Conservation (phyloP, 2,888 invertebrate genomes). For the Catocala fraxini region DNA sequence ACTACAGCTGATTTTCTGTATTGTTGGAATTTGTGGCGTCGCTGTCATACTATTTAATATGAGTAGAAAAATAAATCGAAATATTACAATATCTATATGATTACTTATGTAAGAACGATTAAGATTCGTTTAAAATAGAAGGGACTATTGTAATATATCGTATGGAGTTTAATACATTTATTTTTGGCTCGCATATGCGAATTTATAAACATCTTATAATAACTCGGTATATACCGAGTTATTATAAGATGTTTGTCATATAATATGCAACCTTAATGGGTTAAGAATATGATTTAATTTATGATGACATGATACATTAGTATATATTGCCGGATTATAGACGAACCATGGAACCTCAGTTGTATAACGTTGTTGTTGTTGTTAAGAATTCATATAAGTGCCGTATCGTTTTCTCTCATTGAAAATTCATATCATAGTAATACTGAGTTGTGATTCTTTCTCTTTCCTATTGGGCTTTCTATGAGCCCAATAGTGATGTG, state of each 20-base stretch:
- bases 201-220: too few species aligned
- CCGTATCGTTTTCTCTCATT: too few species aligned
- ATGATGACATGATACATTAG: neutral
- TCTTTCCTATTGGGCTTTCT: too few species aligned
- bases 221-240: neutral
- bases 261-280: neutral
- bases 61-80: conserved; percentile 13
- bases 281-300: neutral
- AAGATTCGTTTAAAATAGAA: neutral
- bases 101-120: conserved; percentile 11
- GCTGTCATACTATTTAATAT: conserved; percentile 2
- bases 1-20: neutral
- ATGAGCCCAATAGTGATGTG: too few species aligned
- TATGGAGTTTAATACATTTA: neutral
- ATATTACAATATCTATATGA: conserved; percentile 13
- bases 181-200: neutral
- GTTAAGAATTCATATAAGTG: too few species aligned
- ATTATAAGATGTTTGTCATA: too few species aligned
- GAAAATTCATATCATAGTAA: too few species aligned
- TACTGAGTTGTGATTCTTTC: too few species aligned
- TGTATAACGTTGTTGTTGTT: too few species aligned
- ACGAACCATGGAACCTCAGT: too few species aligned
- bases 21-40: neutral
- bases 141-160: neutral
- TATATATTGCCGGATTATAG: too few species aligned